These are phyloP conservation scores for Goniozus legneri DNA, from an alignment of 1,140 invertebrate genomes.

Conservation along the genomic window DNA sequence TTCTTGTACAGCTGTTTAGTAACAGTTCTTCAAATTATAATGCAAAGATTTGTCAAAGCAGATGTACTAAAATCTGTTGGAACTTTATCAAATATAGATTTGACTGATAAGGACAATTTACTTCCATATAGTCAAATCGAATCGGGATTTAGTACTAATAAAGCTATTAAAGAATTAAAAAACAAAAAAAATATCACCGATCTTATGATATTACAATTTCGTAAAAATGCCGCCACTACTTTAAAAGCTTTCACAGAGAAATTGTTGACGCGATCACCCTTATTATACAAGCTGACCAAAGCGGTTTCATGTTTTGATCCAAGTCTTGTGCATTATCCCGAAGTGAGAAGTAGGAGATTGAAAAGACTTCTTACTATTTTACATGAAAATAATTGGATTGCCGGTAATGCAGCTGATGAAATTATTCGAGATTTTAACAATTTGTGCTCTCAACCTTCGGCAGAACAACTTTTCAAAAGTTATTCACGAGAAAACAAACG, in stretches of 20 bases:
- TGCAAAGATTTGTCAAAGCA: constrained; percentile 13
- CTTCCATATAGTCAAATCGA: constrained; percentile 6
- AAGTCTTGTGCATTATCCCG: not conserved
- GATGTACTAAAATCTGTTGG: too few species aligned
- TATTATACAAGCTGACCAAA: constrained; percentile 16
- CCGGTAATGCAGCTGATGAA: constrained; percentile 14
- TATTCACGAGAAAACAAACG: constrained; percentile 10
- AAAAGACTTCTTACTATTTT: constrained; percentile 11
- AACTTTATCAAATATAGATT: constrained; percentile 10
- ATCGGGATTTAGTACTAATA: constrained; percentile 7
- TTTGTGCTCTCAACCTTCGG: not conserved
- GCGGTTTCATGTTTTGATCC: constrained; percentile 14
- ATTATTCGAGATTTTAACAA: constrained; percentile 8
- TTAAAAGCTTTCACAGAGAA: constrained; percentile 11
- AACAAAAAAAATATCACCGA: not conserved
- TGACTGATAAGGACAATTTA: constrained; percentile 11
- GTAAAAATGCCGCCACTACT: not conserved
- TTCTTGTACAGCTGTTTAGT: too few species aligned
- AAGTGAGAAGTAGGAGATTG: not conserved
- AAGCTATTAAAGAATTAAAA: not conserved
- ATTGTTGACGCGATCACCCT: constrained; percentile 15
- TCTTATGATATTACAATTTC: constrained; percentile 4
- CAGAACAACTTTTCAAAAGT: constrained; percentile 6
- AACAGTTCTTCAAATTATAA: constrained; percentile 6
- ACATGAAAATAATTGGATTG: constrained; percentile 7